phyloP scores from a whole-genome alignment of 2,113 vertebrate species.

The Notechis scutatus region DNA sequence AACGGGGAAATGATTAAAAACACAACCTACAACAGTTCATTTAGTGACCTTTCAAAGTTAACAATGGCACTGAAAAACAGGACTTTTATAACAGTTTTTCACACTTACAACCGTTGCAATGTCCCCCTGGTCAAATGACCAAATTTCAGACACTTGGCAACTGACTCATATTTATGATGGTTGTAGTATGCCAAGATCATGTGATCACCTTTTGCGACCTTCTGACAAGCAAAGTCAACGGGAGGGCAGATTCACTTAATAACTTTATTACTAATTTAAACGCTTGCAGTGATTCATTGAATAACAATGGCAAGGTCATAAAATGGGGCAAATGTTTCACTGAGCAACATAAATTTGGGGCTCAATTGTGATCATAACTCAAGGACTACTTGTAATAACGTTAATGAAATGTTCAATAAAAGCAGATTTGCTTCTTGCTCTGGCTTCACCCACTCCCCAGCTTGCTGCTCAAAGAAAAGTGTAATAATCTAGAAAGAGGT shows the following conservation, averaged over 20 bases:
- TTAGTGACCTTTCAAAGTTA: too few species aligned
- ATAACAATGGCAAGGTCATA: background rate
- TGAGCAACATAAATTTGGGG: background rate
- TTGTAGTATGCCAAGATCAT: too few species aligned
- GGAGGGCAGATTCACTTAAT: too few species aligned
- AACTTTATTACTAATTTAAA: background rate
- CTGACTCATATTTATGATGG: too few species aligned
- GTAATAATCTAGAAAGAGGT: background rate
- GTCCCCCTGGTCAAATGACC: too few species aligned
- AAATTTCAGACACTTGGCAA: too few species aligned
- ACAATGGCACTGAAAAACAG: too few species aligned
- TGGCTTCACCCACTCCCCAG: background rate
- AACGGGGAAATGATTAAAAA: background rate
- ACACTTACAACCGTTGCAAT: too few species aligned
- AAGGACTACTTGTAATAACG: background rate
- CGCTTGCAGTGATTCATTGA: background rate
- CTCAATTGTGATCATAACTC: background rate
- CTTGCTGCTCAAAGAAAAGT: background rate
- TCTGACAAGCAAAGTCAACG: too few species aligned
- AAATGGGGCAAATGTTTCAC: background rate
- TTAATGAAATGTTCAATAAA: background rate
- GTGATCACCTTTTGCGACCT: too few species aligned
- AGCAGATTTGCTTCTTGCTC: background rate
- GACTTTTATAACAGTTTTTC: too few species aligned
- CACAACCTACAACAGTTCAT: too few species aligned